These are phyloP conservation scores for Cynodonichthys magdalenae DNA, from an alignment of 2,797 vertebrate species.

Conservation along the genomic window DNA sequence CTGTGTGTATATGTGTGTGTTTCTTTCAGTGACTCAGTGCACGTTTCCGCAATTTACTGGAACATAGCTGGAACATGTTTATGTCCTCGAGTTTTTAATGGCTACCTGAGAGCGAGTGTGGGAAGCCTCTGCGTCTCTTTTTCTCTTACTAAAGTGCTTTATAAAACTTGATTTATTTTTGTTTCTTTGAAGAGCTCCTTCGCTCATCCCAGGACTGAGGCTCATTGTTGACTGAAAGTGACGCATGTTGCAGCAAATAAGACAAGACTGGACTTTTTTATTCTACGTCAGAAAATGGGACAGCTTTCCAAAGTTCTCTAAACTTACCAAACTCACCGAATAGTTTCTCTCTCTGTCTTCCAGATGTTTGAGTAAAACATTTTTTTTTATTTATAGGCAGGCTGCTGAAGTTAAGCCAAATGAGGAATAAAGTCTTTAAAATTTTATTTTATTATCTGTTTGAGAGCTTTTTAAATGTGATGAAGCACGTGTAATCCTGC, in stretches of 20 bases:
- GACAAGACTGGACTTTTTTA: constrained; percentile 5
- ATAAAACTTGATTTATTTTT: constrained; percentile 60
- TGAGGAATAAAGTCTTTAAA: not conserved
- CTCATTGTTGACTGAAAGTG: constrained; percentile 31
- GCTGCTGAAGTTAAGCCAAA: not conserved
- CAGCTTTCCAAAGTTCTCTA: not conserved
- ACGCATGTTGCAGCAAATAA: constrained; percentile 19
- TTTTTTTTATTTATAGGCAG: constrained; percentile 2
- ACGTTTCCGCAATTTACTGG: constrained; percentile 72
- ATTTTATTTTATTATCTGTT: not conserved
- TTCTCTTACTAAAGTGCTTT: constrained; percentile 50
- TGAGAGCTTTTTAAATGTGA: not conserved
- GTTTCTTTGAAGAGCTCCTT: constrained; percentile 29
- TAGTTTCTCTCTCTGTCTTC: not conserved
- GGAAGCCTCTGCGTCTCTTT: constrained; percentile 45
- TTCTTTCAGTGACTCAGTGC: constrained; percentile 63
- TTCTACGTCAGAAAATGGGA: constrained; percentile 8
- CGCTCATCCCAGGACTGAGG: constrained; percentile 13
- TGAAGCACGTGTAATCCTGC: not conserved
- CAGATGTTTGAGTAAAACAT: constrained; percentile 12
- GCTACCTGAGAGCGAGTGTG: constrained; percentile 68
- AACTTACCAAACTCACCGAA: constrained; percentile 5
- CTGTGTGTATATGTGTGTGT: constrained; percentile 29
- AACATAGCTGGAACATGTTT: constrained; percentile 73
- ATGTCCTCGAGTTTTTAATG: constrained; percentile 68